These are phyloP conservation scores for Prosapia bicincta DNA, from an alignment of 2,888 invertebrate species.

Conservation along the genomic window DNA sequence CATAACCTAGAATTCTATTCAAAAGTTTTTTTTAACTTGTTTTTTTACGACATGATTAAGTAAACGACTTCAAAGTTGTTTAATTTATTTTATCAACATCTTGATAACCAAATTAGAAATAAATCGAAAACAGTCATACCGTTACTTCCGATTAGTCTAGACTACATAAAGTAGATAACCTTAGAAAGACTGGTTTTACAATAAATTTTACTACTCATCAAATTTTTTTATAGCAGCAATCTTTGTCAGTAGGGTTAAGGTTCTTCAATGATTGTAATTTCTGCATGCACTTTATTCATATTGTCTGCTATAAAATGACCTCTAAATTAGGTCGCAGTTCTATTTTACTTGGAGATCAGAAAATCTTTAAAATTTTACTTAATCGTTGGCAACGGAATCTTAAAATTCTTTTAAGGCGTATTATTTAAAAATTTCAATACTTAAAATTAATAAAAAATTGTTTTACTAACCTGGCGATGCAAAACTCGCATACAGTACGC, in stretches of 20 bases:
- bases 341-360: background rate
- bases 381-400: background rate
- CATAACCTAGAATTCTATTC: background rate
- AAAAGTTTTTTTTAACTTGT: background rate
- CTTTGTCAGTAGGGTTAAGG: too few species aligned
- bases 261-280: background rate
- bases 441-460: background rate
- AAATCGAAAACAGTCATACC: too few species aligned
- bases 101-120: too few species aligned
- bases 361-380: background rate
- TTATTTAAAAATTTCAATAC: background rate
- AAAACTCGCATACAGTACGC: slow-evolving; percentile 27
- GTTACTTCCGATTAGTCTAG: too few species aligned
- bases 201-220: background rate
- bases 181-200: background rate
- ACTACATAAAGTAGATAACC: background rate
- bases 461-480: slow-evolving; percentile 25
- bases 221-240: too few species aligned
- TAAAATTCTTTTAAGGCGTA: background rate
- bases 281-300: background rate
- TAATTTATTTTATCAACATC: background rate
- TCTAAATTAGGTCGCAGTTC: background rate
- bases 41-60: background rate
- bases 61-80: background rate
- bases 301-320: background rate